Percentiles rank a stretch among this genome's conserved stretches.
These are phyloP conservation scores for Cyrtonyx montezumae DNA, from an alignment of 2,113 vertebrate genomes.

Conservation along the genomic window DNA sequence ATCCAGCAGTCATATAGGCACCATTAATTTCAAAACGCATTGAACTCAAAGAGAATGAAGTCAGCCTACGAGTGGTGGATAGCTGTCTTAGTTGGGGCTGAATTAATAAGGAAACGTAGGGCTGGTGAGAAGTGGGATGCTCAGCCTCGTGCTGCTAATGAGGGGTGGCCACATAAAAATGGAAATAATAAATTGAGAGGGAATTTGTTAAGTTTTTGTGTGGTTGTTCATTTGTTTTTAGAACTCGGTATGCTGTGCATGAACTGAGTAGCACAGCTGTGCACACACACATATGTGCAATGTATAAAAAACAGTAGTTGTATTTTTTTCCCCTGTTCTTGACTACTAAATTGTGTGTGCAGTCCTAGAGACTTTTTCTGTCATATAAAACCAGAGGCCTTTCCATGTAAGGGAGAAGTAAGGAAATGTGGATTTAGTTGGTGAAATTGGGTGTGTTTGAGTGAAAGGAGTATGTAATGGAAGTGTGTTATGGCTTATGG, in stretches of 20 bases:
- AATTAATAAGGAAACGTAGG: background rate
- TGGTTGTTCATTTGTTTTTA: background rate
- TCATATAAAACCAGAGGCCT: background rate
- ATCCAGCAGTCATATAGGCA: background rate
- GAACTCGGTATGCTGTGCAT: background rate
- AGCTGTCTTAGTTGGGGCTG: background rate
- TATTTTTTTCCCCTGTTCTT: background rate
- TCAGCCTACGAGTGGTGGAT: background rate
- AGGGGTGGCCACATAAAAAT: background rate
- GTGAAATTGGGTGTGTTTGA: background rate
- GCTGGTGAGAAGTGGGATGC: background rate
- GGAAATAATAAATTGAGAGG: background rate
- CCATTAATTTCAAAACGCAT: background rate
- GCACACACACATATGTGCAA: accelerated
- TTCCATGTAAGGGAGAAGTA: background rate
- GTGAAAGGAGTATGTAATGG: background rate
- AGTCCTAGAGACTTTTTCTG: background rate
- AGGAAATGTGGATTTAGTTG: background rate
- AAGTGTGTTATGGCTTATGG: background rate
- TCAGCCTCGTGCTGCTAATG: background rate
- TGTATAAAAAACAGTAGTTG: background rate
- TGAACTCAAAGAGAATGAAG: background rate
- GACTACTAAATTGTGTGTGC: background rate
- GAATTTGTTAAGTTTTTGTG: background rate
- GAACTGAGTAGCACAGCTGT: accelerated